Evolutionary conservation across 1,140 invertebrate species (phyloP), one percentile per base, ranked within the genome.

Genomic region (Aphelinus certus): DNA sequence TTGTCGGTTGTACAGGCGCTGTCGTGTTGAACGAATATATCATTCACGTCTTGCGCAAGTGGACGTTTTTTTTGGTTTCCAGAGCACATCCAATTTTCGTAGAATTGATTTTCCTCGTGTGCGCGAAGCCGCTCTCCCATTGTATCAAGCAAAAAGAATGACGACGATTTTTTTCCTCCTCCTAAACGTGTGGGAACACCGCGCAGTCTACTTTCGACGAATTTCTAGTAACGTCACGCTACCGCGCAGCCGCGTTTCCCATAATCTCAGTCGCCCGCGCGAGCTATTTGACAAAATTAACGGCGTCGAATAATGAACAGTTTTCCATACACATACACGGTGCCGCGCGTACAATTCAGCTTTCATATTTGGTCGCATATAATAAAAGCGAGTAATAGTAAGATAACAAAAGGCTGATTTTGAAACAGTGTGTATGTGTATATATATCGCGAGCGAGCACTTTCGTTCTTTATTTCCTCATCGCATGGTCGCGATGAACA

Each of bases 261-360:
- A 47, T 47, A 55, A 3, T 43, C 71, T 49, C 55, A 56, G 51
- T 72, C 7, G 64, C 58, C 4, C 46, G 61, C 2, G 2, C 42
- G 7, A 47, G 9, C 10, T 46, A 74, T 68, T 74, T 56, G 48
- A 43, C 56, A 56, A 74, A 74, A 68, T 74, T 74, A 68, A 74
- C 43, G 62, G 68, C 43, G 72, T 66, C 64, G 58, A 3, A 57
- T 66, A 71, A 64, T 71, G 45, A 71, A 55, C 61, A n/a, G 45
- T 26, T 48, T 26, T 26, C 26, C 26, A 26, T 26, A 26, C 26
- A 26, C 26, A 26, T 26, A 26, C 26, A 26, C 47, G 51, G n/a
- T 10, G 9, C 9, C 6, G 26, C 7, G 26, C 64, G 26, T n/a
- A 26, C 26, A 26, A 26, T 26, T 26, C 26, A 26, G 26, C 26